Conservation (phyloP, 2,113 vertebrate genomes). For the Rallus limicola region DNA sequence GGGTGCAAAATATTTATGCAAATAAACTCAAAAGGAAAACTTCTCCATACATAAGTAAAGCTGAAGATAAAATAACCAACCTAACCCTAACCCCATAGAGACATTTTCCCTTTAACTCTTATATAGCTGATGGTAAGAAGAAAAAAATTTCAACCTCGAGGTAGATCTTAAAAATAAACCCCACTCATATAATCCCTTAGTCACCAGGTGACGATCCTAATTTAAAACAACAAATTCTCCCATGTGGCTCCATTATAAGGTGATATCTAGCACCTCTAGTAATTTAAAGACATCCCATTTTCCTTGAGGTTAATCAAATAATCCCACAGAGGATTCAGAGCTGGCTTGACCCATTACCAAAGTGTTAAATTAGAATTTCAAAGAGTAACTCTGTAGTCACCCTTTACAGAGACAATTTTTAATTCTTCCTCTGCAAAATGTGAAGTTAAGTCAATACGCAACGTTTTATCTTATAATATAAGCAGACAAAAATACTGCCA, state of each 20-base stretch:
- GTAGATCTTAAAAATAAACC: background rate
- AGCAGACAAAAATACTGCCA: slow-evolving; percentile 25
- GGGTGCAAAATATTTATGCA: background rate
- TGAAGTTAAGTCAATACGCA: slow-evolving; percentile 12
- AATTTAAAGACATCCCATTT: slow-evolving; percentile 52
- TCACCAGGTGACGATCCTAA: background rate
- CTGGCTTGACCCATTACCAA: slow-evolving; percentile 36
- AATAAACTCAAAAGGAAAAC: background rate
- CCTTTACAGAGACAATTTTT: slow-evolving; percentile 39
- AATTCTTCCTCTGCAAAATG: slow-evolving; percentile 33
- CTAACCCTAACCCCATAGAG: background rate
- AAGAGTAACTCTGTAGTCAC: slow-evolving; percentile 27
- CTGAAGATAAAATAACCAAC: background rate
- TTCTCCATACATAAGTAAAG: background rate
- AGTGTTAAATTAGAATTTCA: slow-evolving; percentile 63
- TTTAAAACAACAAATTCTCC: slow-evolving; percentile 18
- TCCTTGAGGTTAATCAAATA: slow-evolving; percentile 61
- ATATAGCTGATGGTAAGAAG: background rate
- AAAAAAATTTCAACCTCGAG: background rate
- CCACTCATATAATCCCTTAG: background rate
- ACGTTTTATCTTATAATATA: slow-evolving; percentile 33
- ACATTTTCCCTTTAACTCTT: background rate
- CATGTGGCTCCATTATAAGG: background rate
- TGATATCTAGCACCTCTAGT: slow-evolving; percentile 2
- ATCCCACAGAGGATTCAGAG: slow-evolving; percentile 32